Base-by-base conservation (phyloP, 2,888 invertebrate species). In the Coelopa pilipes region DNA sequence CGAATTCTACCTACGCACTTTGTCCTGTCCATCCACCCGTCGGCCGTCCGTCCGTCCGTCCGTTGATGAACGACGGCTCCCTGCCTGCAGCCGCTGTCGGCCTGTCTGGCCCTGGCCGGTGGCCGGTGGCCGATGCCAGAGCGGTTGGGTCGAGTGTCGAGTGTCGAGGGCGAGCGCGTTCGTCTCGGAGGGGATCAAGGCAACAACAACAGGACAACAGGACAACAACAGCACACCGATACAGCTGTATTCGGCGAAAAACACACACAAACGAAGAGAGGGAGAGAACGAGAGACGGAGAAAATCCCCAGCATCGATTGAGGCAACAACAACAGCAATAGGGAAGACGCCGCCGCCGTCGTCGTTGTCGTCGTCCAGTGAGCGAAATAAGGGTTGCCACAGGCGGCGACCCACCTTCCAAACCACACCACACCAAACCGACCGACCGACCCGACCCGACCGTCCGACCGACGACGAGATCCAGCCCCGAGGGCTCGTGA, bases 1-100 rank as follows among this genome's bases (percentile, higher is more conserved):
- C 53, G 50, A 55, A 50, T 67, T 55, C 34, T 67, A 55, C 66
- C 67, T 67, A 66, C 50, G 50, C 66, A 66, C 24, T 12, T 12
- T 21, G 49, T 17, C 17, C 4, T 7, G 65, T 24, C 19, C 19
- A 11, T 13, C 10, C 15, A 34, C 11, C 15, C 47, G 24, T 13
- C n/a, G 34, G 10, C n/a, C 24, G 13, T 24, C 62, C n/a, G 34
- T 15, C 62, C 34, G 34, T 62, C 62, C n/a, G 62, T 62, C 62
- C 2, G 12, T 3, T 17, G 12, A 12, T 59, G 34, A 34, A 5
- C 57, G 12, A 59, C 57, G 24, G 21, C 34, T 62, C 62, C 34
- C 62, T 34, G 62, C 24, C 57, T 59, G 21, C 17, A 12, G 11
- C 19, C 19, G 57, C 24, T 59, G 57, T 34, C 7, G 34, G 34